Evolutionary conservation across 2,113 vertebrate genomes (phyloP).

Genomic region (Zosterops borbonicus): DNA sequence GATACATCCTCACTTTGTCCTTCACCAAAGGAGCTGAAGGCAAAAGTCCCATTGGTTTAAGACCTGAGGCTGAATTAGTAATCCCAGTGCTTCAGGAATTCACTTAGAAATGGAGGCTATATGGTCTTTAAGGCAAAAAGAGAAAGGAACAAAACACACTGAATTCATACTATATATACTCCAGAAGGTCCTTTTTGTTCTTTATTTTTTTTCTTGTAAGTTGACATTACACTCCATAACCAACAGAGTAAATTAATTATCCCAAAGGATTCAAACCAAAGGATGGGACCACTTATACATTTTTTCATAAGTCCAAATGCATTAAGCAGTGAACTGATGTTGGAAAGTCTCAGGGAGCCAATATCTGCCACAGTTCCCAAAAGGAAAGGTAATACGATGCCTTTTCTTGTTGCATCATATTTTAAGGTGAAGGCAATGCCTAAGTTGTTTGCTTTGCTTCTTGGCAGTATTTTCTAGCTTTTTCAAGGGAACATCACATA

Average conservation of each 20-base stretch:
- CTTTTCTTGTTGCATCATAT: background rate
- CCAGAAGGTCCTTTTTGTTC: background rate
- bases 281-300: background rate
- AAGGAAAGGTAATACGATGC: background rate
- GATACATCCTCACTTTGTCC: background rate
- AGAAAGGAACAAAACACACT: background rate
- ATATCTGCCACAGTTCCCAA: background rate
- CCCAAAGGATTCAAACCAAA: background rate
- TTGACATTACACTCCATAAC: background rate
- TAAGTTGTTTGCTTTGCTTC: background rate
- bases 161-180: background rate
- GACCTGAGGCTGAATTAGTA: background rate
- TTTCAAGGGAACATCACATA: background rate
- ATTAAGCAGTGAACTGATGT: background rate
- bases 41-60: background rate
- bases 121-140: background rate
- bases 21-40: background rate
- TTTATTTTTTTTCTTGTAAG: conserved; percentile 33
- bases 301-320: background rate
- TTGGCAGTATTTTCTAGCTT: background rate
- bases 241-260: background rate
- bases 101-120: background rate
- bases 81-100: background rate
- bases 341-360: background rate
- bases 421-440: background rate